Evolutionary conservation across 2,113 vertebrate genomes (phyloP), one percentile per base, ranked within the genome.

Genomic region (Percina caprodes): DNA sequence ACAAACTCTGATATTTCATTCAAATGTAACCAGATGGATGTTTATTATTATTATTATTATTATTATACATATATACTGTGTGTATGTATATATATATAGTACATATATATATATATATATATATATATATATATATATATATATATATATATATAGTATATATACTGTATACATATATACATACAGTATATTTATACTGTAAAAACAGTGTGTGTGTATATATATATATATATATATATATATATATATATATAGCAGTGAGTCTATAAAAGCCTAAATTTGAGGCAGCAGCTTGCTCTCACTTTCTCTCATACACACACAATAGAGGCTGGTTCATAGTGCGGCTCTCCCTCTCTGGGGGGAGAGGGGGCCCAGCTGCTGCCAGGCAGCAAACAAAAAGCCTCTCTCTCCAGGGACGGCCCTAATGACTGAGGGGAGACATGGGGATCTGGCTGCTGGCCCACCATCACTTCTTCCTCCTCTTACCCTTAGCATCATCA

Each of bases 321-420:
- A 82, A 14, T 13, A 55, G 69, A 68, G 60, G 51, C 19, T 26
- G 60, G 74, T 59, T 86, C 66, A 30, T 21, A 79, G 61, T 69
- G 72, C 33, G 33, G 35, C 51, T 61, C 59, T 48, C 13, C 46
- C 15, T 59, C 81, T 80, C 52, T 61, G 58, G 76, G 62, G 62
- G 33, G 67, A 70, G 86, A 88, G 73, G 84, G 92, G 88, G 52
- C 82, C 58, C 91, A 93, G 89, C 92, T 92, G 85, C 88, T 80
- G 79, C 75, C 77, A 85, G 81, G 74, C 72, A 77, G 83, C 88
- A 83, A 82, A 83, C 26, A 77, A 30, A 86, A 60, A 79, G 77
- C 19, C 68, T 63, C 68, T 71, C 68, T 85, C 86, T 79, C 83
- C 23, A 21, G 92, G 90, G 94, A 94, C 51, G 42, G 24, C 61